A percentile compares a stretch with the other conserved stretches of the same genome.
These are phyloP conservation scores for Maniola hyperantus DNA, from an alignment of 2,888 invertebrate genomes.

Conservation along the genomic window DNA sequence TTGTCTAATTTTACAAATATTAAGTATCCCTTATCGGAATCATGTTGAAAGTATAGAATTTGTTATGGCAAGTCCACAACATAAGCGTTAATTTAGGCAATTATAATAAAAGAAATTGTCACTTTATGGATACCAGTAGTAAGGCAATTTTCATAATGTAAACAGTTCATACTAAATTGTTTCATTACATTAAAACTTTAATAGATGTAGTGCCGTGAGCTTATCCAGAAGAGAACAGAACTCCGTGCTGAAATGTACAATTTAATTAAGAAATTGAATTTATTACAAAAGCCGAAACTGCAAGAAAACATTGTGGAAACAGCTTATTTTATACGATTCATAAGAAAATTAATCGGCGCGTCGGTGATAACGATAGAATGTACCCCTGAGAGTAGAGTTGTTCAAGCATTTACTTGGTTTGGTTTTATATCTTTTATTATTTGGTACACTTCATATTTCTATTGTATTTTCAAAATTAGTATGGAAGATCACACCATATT, in stretches of 20 bases:
- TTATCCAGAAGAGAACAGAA: not conserved
- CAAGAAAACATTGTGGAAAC: slow-evolving; percentile 55
- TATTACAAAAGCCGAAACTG: slow-evolving; percentile 39
- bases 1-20: not conserved
- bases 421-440: slow-evolving; percentile 48
- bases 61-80: not conserved
- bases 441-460: slow-evolving; percentile 53
- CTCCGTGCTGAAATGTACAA: slow-evolving; percentile 20
- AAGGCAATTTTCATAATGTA: slow-evolving; percentile 1
- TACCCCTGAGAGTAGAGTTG: slow-evolving; percentile 33
- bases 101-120: not conserved
- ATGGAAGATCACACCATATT: slow-evolving; percentile 57
- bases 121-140: not conserved
- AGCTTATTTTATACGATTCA: slow-evolving; percentile 41
- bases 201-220: not conserved
- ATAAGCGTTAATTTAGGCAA: not conserved
- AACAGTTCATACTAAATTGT: not conserved
- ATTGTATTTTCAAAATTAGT: slow-evolving; percentile 51
- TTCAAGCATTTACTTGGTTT: slow-evolving; percentile 45
- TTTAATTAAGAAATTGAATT: slow-evolving; percentile 22
- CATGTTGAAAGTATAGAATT: not conserved
- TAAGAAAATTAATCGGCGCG: slow-evolving; percentile 53
- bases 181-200: not conserved
- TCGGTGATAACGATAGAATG: slow-evolving; percentile 43
- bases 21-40: slow-evolving; percentile 24